Evolutionary conservation across 2,113 vertebrate species (phyloP), one percentile per base, ranked within the genome.

Genomic region (Chloropsis hardwickii): DNA sequence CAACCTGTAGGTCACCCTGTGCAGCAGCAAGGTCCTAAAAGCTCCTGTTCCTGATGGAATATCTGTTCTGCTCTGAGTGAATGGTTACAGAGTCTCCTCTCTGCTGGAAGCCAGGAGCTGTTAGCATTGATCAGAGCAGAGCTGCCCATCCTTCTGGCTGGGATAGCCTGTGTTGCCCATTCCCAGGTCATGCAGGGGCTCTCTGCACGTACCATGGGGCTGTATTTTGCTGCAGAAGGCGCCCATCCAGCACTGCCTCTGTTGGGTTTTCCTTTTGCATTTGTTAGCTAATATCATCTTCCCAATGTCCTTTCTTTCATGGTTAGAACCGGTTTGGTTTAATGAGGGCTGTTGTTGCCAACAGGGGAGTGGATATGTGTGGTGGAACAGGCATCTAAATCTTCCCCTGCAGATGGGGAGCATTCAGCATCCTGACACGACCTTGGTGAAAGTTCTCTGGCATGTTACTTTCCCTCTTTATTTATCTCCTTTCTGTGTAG

Each of bases 381-480:
- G 20, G 88, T 78, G 72, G 60, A 73, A 33, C 19, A 54, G 82
- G 76, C 35, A 40, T 70, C 80, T 93, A 10, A 81, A 81, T 88
- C 86, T 94, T 86, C 47, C 87, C 80, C 77, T 95, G 92, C 92
- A 78, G 88, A 88, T 74, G 80, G 77, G 88, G 56, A 40, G 64
- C 7, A 20, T 74, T 94, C 86, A 71, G 94, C 96, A 95, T 86
- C 95, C 95, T 71, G 72, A 78, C n/a, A 33, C 88, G 95, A 97
- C 96, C 96, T 97, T 94, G 96, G 86, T 81, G 50, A 39, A 91
- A 91, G 94, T 84, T 95, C 88, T 86, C 60, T 2, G 3, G 48
- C 1, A 0, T 74, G 92, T 90, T 92, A 67, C 95, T 93, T 93
- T 90, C 76, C 60, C 76, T 92, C 91, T 93, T 90, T 92, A 83